A percentile compares a stretch with the other conserved stretches of the same genome.
phyloP scores from a whole-genome alignment of 2,113 vertebrate species.

The Mohoua ochrocephala region DNA sequence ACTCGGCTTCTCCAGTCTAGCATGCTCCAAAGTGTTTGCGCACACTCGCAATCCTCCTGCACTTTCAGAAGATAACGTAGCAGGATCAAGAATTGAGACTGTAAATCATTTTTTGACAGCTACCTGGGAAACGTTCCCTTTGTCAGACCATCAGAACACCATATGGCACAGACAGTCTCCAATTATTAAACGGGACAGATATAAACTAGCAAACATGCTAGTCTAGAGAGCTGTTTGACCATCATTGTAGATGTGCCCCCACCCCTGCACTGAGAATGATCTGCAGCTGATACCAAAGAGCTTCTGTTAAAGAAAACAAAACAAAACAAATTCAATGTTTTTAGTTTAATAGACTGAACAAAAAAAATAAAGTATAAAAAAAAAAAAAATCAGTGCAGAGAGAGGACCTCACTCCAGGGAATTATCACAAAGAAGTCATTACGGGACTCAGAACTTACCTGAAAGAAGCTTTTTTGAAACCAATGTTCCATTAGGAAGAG shows the following conservation, averaged over 20 bases:
- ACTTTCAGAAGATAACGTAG: slow-evolving; percentile 59
- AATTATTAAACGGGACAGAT: slow-evolving; percentile 32
- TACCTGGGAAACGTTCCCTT: slow-evolving; percentile 35
- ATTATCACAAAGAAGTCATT: slow-evolving; percentile 63
- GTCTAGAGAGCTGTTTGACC: slow-evolving; percentile 73
- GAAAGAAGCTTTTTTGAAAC: slow-evolving; percentile 78
- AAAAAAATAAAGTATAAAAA: slow-evolving; percentile 25
- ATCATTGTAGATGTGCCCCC: slow-evolving; percentile 70
- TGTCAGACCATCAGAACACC: slow-evolving; percentile 24
- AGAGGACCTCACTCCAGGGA: slow-evolving; percentile 67
- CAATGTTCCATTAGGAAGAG: slow-evolving; percentile 80
- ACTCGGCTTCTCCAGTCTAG: slow-evolving; percentile 63
- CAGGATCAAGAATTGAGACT: slow-evolving; percentile 49
- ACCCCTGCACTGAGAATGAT: slow-evolving; percentile 79
- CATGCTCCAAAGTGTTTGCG: slow-evolving; percentile 50
- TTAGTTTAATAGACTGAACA: slow-evolving; percentile 74
- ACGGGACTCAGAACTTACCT: slow-evolving; percentile 80
- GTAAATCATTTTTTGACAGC: slow-evolving; percentile 34
- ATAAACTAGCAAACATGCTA: slow-evolving; percentile 70
- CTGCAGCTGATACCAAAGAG: slow-evolving; percentile 80
- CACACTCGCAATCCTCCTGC: slow-evolving; percentile 54
- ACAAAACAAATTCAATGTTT: slow-evolving; percentile 77
- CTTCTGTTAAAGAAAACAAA: slow-evolving; percentile 83
- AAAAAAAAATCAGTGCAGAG: slow-evolving; percentile 69
- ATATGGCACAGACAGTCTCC: slow-evolving; percentile 41